phyloP scores from a whole-genome alignment of 2,113 vertebrate species.

The Xyliphius kryptos region DNA sequence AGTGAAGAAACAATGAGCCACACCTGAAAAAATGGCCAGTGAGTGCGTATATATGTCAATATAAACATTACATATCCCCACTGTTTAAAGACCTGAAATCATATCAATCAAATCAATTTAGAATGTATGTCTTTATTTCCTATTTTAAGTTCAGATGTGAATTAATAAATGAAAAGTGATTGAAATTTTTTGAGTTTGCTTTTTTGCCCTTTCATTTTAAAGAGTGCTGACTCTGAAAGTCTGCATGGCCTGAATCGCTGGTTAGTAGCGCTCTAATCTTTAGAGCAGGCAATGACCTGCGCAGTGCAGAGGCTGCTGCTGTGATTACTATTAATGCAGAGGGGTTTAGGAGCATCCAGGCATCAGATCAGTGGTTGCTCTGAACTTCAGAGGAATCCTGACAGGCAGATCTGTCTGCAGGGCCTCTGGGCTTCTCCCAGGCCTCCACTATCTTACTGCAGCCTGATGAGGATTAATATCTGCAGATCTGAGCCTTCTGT shows the following conservation, averaged over 20 bases:
- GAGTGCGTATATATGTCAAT: no score
- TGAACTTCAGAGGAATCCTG: conserved; percentile 11
- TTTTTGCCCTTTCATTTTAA: neutral
- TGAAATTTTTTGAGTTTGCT: conserved; percentile 12
- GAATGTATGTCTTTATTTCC: neutral
- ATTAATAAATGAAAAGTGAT: conserved; percentile 8
- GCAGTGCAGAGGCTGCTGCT: neutral
- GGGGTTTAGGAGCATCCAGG: neutral
- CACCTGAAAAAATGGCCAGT: no score
- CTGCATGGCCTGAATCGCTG: neutral
- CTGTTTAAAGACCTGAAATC: no score
- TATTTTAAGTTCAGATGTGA: conserved; percentile 4
- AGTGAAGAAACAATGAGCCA: no score
- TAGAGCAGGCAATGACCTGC: neutral
- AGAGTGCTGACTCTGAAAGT: neutral
- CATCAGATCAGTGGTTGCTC: conserved; percentile 9
- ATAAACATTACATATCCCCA: no score
- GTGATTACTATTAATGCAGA: conserved; percentile 15
- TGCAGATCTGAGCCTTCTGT: conserved; percentile 2
- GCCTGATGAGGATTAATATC: conserved; percentile 26
- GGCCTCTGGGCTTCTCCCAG: neutral
- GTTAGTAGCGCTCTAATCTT: neutral
- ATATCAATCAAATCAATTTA: neutral
- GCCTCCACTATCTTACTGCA: neutral
- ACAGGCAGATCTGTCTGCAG: conserved; percentile 17